Conservation (phyloP, 92 coral and sea anemone genomes). For the Palythoa heliodiscus region DNA sequence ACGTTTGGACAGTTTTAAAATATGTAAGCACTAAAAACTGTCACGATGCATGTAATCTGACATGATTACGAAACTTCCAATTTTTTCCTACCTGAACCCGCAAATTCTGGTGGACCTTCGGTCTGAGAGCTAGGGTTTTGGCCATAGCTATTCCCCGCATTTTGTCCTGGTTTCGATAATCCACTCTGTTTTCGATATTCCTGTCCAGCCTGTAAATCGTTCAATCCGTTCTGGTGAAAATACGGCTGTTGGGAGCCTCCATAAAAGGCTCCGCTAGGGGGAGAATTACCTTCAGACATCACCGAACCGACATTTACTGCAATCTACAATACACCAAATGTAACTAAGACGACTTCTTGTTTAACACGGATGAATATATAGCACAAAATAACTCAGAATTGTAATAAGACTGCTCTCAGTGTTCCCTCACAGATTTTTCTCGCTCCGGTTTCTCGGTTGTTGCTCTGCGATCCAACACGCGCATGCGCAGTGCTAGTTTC, state of each 20-base stretch:
- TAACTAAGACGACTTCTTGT: not conserved
- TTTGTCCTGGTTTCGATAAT: slow-evolving; percentile 57
- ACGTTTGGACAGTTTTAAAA: not conserved
- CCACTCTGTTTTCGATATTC: slow-evolving; percentile 59
- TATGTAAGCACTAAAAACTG: not conserved
- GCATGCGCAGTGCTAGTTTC: slow-evolving; percentile 79
- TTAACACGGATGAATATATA: not conserved
- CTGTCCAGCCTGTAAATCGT: slow-evolving; percentile 64
- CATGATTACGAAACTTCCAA: slow-evolving; percentile 31
- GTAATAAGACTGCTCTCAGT: not conserved
- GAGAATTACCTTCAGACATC: slow-evolving; percentile 83
- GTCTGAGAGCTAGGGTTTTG: not conserved
- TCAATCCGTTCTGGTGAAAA: slow-evolving; percentile 67
- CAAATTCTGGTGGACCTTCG: slow-evolving; percentile 7
- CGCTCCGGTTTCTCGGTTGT: slow-evolving; percentile 30
- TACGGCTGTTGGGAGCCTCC: slow-evolving; percentile 79
- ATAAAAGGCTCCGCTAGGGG: slow-evolving; percentile 73
- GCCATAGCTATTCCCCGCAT: slow-evolving; percentile 16
- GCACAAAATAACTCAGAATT: slow-evolving; percentile 15
- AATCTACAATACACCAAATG: slow-evolving; percentile 15
- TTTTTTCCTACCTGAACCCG: slow-evolving; percentile 35
- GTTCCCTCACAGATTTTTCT: not conserved
- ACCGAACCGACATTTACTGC: slow-evolving; percentile 60
- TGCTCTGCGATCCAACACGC: slow-evolving; percentile 26
- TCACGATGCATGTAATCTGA: slow-evolving; percentile 1